Base-by-base conservation (phyloP, 2,797 vertebrate species). In the Erithacus rubecula region DNA sequence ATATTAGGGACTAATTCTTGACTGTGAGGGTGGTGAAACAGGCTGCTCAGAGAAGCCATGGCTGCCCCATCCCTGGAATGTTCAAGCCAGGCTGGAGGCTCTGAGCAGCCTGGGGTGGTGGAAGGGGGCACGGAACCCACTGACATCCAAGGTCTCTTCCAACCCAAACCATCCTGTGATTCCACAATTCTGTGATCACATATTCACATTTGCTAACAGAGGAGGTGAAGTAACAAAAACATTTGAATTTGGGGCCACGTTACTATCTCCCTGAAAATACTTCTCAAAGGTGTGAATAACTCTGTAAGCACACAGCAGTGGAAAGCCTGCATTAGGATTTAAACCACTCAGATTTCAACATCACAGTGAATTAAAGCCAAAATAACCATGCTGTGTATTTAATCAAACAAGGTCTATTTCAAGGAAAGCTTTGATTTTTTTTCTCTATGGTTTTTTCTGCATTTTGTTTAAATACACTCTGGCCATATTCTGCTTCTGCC, bases 341-440 rank as follows among this genome's bases (percentile, higher is more conserved):
- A 49, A 87, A 62, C 26, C 39, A 44, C n/a, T 21, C 52, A 64
- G 67, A 46, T 62, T 21, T 69, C 47, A 93, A 67, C 44, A 56
- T 55, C n/a, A 27, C 34, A 60, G 21, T 44, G 36, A 82, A 60
- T 44, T 75, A 41, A 83, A 85, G 75, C 46, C 22, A 72, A 69
- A 79, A 65, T 29, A 7, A 2, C 9, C 12, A 10, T 46, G 49
- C 49, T 59, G 26, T 74, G 21, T 41, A 21, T 83, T 76, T 80
- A 75, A 79, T 72, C 55, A 71, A 68, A 53, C 5, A 17, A 44
- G 29, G 19, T 36, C 56, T 74, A 32, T 71, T 27, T 81, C 49
- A 78, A 78, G 53, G 58, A 93, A 71, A 68, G 18, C 41, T 75
- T 89, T 88, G 39, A n/a, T 62, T 75, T 77, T 74, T 74, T 69